A percentile compares a stretch with the other conserved stretches of the same genome.
Evolutionary conservation across 2,113 vertebrate species (phyloP).

Genomic region (Phyllostomus hastatus): DNA sequence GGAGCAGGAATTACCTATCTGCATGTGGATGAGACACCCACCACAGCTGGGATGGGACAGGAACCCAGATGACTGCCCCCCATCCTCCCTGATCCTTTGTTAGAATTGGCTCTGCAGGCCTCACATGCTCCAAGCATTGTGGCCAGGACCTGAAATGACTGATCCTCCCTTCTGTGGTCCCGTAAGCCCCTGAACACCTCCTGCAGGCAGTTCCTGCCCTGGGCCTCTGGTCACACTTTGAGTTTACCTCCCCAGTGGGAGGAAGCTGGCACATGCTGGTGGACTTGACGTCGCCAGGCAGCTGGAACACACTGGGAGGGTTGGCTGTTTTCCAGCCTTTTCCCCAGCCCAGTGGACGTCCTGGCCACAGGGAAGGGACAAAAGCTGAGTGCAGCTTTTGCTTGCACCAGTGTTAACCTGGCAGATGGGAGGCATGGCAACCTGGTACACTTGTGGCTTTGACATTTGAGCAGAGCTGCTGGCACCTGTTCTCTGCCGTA

Average conservation of each 20-base stretch:
- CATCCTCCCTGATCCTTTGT: neutral
- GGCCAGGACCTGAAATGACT: neutral
- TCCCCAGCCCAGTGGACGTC: neutral
- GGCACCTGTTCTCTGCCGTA: conserved; percentile 14
- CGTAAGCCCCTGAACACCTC: neutral
- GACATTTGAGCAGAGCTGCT: conserved; percentile 25
- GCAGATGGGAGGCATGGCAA: neutral
- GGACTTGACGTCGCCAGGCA: neutral
- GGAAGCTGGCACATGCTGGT: neutral
- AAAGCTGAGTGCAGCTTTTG: neutral
- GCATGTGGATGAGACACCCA: neutral
- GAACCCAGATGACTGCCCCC: neutral
- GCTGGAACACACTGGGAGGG: neutral
- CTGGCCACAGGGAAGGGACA: neutral
- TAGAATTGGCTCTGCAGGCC: neutral
- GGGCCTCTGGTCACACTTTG: neutral
- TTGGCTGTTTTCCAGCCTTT: neutral
- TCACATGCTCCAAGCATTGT: neutral
- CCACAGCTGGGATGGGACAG: neutral
- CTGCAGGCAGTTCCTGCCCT: neutral
- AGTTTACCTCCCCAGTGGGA: neutral
- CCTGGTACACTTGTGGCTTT: neutral
- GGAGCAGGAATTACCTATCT: neutral
- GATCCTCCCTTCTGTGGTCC: neutral
- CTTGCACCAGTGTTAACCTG: neutral